Percentiles rank a stretch among this genome's conserved stretches.
phyloP scores from a whole-genome alignment of 1,140 invertebrate species.

The Calephelis nemesis region DNA sequence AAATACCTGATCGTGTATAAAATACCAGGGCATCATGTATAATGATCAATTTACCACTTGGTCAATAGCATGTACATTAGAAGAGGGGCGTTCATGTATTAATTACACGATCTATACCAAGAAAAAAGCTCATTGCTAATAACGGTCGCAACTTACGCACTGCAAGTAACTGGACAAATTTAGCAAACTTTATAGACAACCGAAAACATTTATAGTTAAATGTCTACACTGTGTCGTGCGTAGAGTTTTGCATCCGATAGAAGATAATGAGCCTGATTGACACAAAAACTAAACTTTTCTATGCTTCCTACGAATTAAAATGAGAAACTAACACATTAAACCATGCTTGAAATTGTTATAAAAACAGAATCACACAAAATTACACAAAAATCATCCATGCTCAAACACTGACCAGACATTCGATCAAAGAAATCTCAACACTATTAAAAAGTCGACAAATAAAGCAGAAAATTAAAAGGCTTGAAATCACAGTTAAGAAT shows the following conservation, averaged over 20 bases:
- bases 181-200: no score
- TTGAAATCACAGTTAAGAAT: background rate
- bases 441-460: background rate
- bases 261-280: background rate
- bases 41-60: no score
- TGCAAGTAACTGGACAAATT: background rate
- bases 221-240: background rate
- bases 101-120: no score
- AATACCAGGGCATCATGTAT: no score
- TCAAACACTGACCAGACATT: conserved; percentile 13
- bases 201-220: background rate
- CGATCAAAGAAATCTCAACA: conserved; percentile 7
- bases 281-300: background rate
- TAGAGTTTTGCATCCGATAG: background rate
- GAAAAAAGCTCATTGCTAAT: no score
- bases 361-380: conserved; percentile 26
- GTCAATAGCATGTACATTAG: no score
- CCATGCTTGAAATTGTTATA: conserved; percentile 37
- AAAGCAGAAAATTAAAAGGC: conserved; percentile 9
- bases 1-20: no score
- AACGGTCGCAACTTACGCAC: background rate
- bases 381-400: conserved; percentile 23
- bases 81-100: no score
- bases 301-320: conserved; percentile 17
- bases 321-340: conserved; percentile 30